Conservation (phyloP, 2,797 vertebrate genomes). For the Xiphorhynchus erythropygius region DNA sequence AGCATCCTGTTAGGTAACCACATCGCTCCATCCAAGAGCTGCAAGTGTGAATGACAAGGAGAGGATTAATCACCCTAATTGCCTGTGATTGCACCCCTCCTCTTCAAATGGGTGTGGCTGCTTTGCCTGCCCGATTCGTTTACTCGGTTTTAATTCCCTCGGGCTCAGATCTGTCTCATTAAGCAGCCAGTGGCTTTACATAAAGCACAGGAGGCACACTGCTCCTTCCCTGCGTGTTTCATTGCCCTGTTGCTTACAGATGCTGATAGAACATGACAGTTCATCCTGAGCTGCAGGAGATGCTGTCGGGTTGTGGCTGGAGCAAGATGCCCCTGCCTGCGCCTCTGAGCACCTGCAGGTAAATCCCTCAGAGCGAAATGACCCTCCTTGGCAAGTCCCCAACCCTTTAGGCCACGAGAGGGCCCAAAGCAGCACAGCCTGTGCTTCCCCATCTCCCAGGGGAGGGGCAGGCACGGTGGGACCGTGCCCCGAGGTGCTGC, state of each 20-base stretch:
- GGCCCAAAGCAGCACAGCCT: neutral
- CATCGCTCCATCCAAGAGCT: neutral
- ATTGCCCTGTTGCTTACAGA: neutral
- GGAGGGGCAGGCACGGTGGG: neutral
- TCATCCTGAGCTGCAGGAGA: neutral
- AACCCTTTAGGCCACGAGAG: rapidly evolving
- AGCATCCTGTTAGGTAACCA: neutral
- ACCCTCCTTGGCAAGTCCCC: neutral
- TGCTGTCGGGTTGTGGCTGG: neutral
- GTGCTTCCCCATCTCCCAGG: neutral
- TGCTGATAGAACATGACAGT: neutral
- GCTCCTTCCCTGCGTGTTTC: neutral
- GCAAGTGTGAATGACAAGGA: neutral
- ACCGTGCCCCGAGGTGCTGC: neutral
- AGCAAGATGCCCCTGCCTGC: neutral
- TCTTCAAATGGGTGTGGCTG: neutral
- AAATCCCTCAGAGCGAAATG: neutral
- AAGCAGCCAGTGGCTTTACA: neutral
- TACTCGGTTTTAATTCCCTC: neutral
- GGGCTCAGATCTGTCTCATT: neutral
- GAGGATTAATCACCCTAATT: neutral
- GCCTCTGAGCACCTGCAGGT: neutral
- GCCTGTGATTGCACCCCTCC: neutral
- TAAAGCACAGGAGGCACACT: rapidly evolving
- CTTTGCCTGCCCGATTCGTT: neutral